phyloP scores from a whole-genome alignment of 2,113 vertebrate genomes.

The Phalacrocorax aristotelis region DNA sequence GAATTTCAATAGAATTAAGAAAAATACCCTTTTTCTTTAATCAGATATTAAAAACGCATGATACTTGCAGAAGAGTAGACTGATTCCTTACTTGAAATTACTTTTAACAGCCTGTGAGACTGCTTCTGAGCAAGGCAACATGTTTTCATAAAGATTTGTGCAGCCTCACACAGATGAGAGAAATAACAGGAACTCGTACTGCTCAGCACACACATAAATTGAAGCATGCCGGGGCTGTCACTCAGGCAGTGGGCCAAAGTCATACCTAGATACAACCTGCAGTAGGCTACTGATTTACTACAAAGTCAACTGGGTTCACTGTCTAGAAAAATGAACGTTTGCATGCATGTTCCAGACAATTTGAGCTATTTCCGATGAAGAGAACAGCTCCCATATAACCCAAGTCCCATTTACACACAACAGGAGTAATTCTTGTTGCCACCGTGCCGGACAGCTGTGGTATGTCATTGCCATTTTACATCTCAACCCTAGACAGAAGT shows the following conservation, averaged over 20 bases:
- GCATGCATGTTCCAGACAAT: not conserved
- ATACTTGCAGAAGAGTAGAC: not conserved
- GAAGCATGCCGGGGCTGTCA: not conserved
- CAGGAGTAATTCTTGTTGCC: not conserved
- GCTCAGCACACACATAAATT: not conserved
- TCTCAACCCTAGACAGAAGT: constrained; percentile 3
- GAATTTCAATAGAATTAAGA: constrained; percentile 2
- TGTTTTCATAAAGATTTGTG: not conserved
- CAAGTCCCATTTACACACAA: not conserved
- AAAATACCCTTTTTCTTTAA: not conserved
- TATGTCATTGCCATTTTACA: not conserved
- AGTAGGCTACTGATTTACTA: not conserved
- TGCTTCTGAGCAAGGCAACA: not conserved
- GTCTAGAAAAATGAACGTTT: not conserved
- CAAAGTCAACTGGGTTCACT: not conserved
- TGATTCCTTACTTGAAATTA: not conserved
- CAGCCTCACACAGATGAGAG: not conserved
- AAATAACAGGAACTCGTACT: not conserved
- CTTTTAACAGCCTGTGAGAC: not conserved
- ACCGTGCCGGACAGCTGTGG: not conserved
- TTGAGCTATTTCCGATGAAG: not conserved
- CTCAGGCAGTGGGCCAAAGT: not conserved
- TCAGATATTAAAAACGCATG: not conserved
- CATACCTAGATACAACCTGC: not conserved
- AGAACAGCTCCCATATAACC: not conserved